Conservation (phyloP, 2,113 vertebrate genomes). For the Paralichthys olivaceus region DNA sequence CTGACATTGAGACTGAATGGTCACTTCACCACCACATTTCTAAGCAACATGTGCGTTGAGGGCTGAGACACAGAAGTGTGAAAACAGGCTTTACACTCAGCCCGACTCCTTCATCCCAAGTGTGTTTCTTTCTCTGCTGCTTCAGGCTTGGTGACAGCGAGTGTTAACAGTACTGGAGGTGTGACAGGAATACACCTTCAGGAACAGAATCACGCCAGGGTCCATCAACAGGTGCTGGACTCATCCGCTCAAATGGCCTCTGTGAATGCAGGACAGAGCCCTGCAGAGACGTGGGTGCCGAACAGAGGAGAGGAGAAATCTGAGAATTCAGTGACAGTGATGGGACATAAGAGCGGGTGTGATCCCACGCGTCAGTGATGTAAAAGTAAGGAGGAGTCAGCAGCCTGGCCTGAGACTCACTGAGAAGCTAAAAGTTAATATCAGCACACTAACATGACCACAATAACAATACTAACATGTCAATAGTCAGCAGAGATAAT, state of each 20-base stretch:
- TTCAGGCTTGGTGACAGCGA: slow-evolving; percentile 5
- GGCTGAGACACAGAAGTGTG: background rate
- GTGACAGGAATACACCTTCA: background rate
- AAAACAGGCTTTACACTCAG: background rate
- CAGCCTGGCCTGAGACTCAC: no score
- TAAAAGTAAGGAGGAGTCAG: no score
- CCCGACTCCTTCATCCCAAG: background rate
- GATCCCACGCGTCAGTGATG: no score
- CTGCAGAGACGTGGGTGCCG: background rate
- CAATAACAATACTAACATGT: no score
- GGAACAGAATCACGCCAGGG: background rate
- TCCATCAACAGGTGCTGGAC: slow-evolving; percentile 22
- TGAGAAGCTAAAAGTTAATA: no score
- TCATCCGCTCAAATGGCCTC: background rate
- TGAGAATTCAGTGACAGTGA: no score
- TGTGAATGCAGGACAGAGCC: background rate
- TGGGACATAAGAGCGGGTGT: no score
- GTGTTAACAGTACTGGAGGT: slow-evolving; percentile 6
- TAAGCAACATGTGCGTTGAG: background rate
- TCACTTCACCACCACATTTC: background rate
- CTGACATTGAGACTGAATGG: background rate
- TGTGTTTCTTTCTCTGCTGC: background rate
- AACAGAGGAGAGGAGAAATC: background rate
- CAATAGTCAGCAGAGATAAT: no score
- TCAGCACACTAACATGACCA: no score